Evolutionary conservation across 2,888 invertebrate species (phyloP), one percentile per base, ranked within the genome.

Genomic region (Eutolmus rufibarbis): DNA sequence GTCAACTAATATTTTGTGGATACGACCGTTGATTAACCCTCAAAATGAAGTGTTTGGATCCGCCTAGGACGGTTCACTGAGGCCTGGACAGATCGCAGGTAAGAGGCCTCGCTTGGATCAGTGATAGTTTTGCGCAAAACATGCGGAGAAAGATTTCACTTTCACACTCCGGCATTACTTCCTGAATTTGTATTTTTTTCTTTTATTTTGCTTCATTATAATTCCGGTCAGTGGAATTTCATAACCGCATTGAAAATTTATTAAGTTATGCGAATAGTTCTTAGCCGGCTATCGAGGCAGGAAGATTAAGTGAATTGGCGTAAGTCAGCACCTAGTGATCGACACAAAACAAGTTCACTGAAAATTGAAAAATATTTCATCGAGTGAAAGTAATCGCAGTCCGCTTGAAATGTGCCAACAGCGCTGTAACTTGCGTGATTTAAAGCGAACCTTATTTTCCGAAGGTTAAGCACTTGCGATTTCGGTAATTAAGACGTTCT

Each of bases 71-170:
- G 34, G 82, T 82, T 82, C 37, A 82, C 37, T 82, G 57, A 82
- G 19, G 19, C 51, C 37, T 37, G 66, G 82, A 57, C 12, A 57
- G 56, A 57, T 8, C 40, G n/a, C 37, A 82, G 82, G 82, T 82
- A 51, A 82, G 57, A 82, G n/a, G 81, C n/a, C 16, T 31, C 1
- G 5, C 16, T 28, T 31, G 23, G 14, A 2, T 0, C 7, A 56
- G 81, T 81, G 56, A 81, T 66, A 56, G 31, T 12, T 46, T 79
- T 19, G 23, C n/a, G n/a, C 56, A 81, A 51, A 34, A 66, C n/a
- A 28, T 81, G 31, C 57, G n/a, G 16, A 56, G 34, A 56, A 57
- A 82, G 56, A 81, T 81, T 81, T 81, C 81, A 82, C 82, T 82
- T 82, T 82, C 57, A 82, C 56, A 37, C 37, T 76, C n/a, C 1